Conservation (phyloP, 1,140 invertebrate species). For the Mya arenaria region DNA sequence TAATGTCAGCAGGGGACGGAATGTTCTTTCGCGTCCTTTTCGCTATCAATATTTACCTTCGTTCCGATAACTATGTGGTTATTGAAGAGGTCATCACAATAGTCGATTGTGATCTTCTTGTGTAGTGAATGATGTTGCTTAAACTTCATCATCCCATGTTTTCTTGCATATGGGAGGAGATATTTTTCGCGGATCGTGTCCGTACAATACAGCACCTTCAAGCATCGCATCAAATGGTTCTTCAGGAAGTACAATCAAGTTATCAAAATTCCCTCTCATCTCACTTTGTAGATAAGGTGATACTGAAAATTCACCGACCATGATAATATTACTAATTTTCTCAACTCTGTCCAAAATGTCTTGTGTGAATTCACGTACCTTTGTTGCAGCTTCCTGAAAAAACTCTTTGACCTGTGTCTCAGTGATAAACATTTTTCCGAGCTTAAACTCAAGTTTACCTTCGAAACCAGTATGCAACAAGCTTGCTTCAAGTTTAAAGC, state of each 20-base stretch:
- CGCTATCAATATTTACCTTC: conserved; percentile 20
- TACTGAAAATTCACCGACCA: conserved; percentile 60
- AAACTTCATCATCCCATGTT: conserved; percentile 45
- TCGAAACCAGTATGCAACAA: not conserved
- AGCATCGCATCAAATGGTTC: conserved; percentile 53
- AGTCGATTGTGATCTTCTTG: conserved; percentile 37
- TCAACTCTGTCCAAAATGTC: too few relatives aligned
- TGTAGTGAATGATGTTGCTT: conserved; percentile 21
- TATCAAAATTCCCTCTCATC: conserved; percentile 48
- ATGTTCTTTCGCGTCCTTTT: conserved; percentile 38
- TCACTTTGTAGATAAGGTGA: conserved; percentile 42
- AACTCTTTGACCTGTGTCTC: not conserved
- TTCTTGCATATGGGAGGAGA: conserved; percentile 44
- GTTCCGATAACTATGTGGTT: conserved; percentile 59
- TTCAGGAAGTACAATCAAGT: conserved; percentile 41
- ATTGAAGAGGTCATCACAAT: conserved; percentile 58
- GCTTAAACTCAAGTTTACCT: not conserved
- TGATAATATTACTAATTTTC: conserved; percentile 36
- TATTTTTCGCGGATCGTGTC: conserved; percentile 51
- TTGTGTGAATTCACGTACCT: too few relatives aligned
- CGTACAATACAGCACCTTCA: conserved; percentile 60
- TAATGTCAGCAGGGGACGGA: conserved; percentile 24
- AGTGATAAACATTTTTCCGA: conserved; percentile 5
- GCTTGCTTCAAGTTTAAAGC: not conserved
- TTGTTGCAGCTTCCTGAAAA: not conserved